Percentiles rank a stretch among this genome's conserved stretches.
Evolutionary conservation across 2,888 invertebrate genomes (phyloP).

Genomic region (Polydrusus pterygomalis): DNA sequence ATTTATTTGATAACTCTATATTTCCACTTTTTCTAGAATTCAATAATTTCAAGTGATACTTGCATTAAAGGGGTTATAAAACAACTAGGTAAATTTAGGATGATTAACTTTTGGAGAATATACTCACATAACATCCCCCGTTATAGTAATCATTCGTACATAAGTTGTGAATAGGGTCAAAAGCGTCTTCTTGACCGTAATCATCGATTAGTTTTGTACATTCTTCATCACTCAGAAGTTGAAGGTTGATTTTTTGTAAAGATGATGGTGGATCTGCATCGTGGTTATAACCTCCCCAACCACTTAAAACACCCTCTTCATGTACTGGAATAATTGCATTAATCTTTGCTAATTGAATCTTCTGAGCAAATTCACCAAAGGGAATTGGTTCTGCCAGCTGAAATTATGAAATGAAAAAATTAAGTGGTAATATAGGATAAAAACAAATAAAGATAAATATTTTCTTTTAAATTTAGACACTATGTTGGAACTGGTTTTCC

Average conservation of each 20-base stretch:
- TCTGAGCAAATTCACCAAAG: neutral
- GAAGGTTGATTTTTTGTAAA: slow-evolving; percentile 27
- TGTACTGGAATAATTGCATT: neutral
- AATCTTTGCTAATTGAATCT: neutral
- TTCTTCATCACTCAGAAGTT: slow-evolving; percentile 14
- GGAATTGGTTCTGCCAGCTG: neutral
- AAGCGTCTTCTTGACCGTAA: slow-evolving; percentile 1
- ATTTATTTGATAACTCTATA: too few species aligned
- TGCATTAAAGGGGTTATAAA: too few species aligned
- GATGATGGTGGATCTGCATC: neutral
- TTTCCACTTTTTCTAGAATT: too few species aligned
- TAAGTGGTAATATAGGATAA: too few species aligned
- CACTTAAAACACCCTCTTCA: neutral
- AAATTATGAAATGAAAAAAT: neutral
- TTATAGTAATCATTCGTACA: slow-evolving; percentile 26
- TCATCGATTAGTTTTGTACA: slow-evolving; percentile 8
- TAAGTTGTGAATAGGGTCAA: slow-evolving; percentile 4
- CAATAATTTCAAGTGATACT: too few species aligned
- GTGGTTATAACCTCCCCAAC: neutral
- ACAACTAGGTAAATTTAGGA: too few species aligned
- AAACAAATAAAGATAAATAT: too few species aligned
- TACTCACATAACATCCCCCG: slow-evolving; percentile 20
- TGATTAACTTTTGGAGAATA: neutral
- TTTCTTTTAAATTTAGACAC: too few species aligned
- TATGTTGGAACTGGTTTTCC: too few species aligned